phyloP scores from a whole-genome alignment of 1,140 invertebrate genomes.

The Scaptomyza hsui region DNA sequence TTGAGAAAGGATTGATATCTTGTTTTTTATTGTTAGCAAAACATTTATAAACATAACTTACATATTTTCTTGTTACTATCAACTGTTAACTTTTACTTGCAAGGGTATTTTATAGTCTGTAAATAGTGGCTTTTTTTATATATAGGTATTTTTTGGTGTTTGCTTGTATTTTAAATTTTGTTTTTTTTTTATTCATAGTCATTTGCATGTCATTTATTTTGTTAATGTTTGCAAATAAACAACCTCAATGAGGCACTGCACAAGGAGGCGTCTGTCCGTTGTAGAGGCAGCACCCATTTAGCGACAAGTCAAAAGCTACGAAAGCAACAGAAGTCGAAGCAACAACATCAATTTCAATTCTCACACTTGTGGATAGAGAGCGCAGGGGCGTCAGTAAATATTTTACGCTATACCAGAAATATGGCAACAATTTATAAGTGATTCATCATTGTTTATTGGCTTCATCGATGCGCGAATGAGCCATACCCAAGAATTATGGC shows the following conservation, averaged over 20 bases:
- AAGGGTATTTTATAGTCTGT: neutral
- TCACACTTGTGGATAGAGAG: constrained; percentile 37
- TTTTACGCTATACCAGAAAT: constrained; percentile 56
- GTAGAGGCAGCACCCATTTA: constrained; percentile 41
- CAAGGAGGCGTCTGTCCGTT: neutral
- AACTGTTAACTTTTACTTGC: neutral
- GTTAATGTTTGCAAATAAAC: constrained; percentile 79
- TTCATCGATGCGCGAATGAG: constrained; percentile 69
- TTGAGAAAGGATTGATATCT: too few relatives aligned
- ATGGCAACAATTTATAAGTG: constrained; percentile 81
- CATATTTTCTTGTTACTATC: too few relatives aligned
- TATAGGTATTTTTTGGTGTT: constrained; percentile 10
- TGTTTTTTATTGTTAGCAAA: too few relatives aligned
- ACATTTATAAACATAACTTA: too few relatives aligned
- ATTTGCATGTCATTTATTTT: constrained; percentile 81
- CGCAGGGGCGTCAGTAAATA: constrained; percentile 26
- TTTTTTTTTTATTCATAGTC: constrained; percentile 47
- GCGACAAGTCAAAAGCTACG: constrained; percentile 61
- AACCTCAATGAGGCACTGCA: constrained; percentile 29
- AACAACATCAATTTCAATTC: constrained; percentile 69
- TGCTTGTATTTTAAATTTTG: constrained; percentile 32
- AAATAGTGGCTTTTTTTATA: neutral
- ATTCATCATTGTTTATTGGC: constrained; percentile 82
- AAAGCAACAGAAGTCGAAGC: constrained; percentile 8
- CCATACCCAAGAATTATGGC: constrained; percentile 68